phyloP scores from a whole-genome alignment of 2,888 invertebrate species.

The Caenorhabditis japonica region DNA sequence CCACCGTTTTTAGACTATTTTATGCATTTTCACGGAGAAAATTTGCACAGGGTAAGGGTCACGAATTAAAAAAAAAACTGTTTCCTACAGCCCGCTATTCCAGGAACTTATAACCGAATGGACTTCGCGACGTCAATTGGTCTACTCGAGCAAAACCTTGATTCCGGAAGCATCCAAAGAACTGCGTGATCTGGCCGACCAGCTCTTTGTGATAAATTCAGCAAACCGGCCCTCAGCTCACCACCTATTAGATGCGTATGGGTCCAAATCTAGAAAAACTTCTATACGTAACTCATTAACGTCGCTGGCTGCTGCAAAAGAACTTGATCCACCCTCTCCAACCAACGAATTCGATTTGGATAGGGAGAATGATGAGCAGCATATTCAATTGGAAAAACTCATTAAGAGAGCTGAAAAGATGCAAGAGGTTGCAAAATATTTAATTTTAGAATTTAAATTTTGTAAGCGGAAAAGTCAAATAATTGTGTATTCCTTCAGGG shows the following conservation, averaged over 20 bases:
- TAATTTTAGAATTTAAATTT: not conserved
- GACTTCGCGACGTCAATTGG: conserved; percentile 9
- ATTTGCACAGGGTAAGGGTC: conserved; percentile 52
- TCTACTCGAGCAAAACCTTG: conserved; percentile 29
- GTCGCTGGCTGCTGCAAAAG: conserved; percentile 10
- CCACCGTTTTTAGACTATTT: conserved; percentile 63
- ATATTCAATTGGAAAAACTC: conserved; percentile 22
- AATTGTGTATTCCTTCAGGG: conserved; percentile 5
- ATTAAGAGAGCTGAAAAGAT: conserved; percentile 30
- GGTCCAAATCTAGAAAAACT: conserved; percentile 30
- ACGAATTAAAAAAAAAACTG: not conserved
- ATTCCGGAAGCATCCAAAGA: conserved; percentile 50
- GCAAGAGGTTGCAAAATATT: no score
- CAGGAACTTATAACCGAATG: conserved; percentile 37
- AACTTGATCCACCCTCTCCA: conserved; percentile 12
- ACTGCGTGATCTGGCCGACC: conserved; percentile 52
- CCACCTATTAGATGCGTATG: conserved; percentile 25
- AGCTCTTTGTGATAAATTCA: conserved; percentile 44
- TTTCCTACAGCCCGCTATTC: not conserved
- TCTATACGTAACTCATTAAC: conserved; percentile 40
- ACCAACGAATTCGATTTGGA: conserved; percentile 37
- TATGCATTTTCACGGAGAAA: conserved; percentile 52
- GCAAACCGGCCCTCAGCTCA: conserved; percentile 45
- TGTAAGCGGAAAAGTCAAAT: not conserved
- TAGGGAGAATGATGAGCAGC: conserved; percentile 41